Conservation (phyloP, 37 sponge, comb jelly and placozoan genomes). For the Corticium candelabrum region DNA sequence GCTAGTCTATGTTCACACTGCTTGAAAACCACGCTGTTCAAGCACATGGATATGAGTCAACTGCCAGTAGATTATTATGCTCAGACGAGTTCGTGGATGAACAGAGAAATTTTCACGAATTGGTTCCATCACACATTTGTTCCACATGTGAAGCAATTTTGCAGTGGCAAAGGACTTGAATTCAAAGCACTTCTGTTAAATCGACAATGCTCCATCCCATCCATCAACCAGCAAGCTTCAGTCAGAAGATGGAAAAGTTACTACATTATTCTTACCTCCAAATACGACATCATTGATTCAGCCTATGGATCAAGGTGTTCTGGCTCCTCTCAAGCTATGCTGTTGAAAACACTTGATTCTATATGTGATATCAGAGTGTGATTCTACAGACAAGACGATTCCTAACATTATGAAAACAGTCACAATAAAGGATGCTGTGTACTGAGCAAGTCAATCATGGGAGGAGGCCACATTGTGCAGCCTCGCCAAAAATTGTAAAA, state of each 20-base stretch:
- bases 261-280: neutral
- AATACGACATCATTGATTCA: neutral
- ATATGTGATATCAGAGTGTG: too few species aligned
- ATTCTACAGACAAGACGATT: too few species aligned
- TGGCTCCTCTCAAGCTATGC: neutral
- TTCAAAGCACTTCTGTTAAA: neutral
- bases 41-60: neutral
- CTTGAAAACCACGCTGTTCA: neutral
- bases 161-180: neutral
- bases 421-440: too few species aligned
- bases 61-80: neutral
- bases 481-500: too few species aligned
- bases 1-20: neutral
- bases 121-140: neutral
- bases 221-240: neutral
- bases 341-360: too few species aligned
- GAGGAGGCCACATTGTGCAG: too few species aligned
- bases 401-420: too few species aligned
- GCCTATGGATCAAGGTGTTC: too few species aligned
- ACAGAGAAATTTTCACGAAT: neutral
- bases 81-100: slow-evolving; percentile 1
- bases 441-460: too few species aligned
- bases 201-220: slow-evolving; percentile 3
- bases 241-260: neutral
- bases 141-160: neutral